Evolutionary conservation across 2,888 invertebrate genomes (phyloP), one percentile per base, ranked within the genome.

Genomic region (Drosophila fulvimacula): DNA sequence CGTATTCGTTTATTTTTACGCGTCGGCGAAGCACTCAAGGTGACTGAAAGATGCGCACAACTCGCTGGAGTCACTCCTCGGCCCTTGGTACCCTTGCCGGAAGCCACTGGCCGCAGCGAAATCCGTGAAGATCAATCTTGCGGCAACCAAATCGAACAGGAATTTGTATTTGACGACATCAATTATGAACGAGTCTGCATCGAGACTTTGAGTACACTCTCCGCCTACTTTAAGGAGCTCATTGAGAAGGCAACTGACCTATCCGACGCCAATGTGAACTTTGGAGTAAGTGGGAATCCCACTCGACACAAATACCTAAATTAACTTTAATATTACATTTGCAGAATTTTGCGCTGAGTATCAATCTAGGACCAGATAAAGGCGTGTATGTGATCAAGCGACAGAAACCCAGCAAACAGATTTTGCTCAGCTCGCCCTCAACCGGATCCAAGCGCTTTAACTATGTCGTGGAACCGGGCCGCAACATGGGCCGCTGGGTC

Each of bases 321-420:
- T 60, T 42, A n/a, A 51, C 10, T 51, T 2, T 24, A 2, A 24
- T 24, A 2, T 42, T 10, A 27, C 9, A 80, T 69, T 94, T 93
- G 30, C 93, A 97, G 97, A 96, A 96, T 93, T 98, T 98, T 55
- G 98, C 98, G 2, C 92, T 99, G 72, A 98, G 98, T 6, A 93
- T 98, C 11, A 95, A 95, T 60, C 94, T 98, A 75, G 98, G 97
- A 3, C 80, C 93, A 2, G 89, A 93, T 0, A 93, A 95, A 90
- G 98, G 97, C 27, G 98, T 97, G 1, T 99, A 99, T 91, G 99
- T 99, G 0, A 98, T 99, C 90, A 99, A 99, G 93, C 96, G 99
- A 79, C 99, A 99, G 93, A 95, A 96, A 3, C 99, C 99, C 0
- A 99, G 99, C 91, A 96, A 95, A 92, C 99, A 99, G 93, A 98